Evolutionary conservation across 1,140 invertebrate species (phyloP).

Genomic region (Aphelinus atriplicis): DNA sequence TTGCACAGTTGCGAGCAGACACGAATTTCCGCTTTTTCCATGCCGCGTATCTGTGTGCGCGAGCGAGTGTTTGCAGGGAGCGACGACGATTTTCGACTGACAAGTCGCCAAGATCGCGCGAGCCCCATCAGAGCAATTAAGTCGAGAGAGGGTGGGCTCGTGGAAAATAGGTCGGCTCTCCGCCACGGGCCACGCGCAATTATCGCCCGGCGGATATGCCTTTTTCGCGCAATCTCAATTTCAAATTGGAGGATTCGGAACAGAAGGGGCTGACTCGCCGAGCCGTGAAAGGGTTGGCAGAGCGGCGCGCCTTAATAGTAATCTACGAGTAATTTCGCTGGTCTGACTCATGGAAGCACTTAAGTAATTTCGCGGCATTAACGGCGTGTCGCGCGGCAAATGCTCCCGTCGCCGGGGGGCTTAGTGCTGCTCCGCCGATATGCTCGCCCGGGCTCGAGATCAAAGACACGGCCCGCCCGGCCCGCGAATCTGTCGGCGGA

Average conservation of each 20-base stretch:
- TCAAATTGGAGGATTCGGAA: constrained; percentile 30
- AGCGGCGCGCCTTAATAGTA: constrained; percentile 19
- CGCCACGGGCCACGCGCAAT: constrained; percentile 42
- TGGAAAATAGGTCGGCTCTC: constrained; percentile 37
- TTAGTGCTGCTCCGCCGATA: no score
- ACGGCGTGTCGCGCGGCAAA: not conserved
- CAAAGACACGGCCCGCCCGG: constrained; percentile 10
- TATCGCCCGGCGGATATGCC: not conserved
- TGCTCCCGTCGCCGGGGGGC: not conserved
- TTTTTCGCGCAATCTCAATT: constrained; percentile 3
- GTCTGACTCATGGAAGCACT: constrained; percentile 6
- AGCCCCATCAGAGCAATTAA: no score
- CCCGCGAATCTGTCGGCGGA: not conserved
- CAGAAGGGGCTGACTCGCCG: not conserved
- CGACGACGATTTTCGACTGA: no score
- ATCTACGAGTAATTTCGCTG: constrained; percentile 34
- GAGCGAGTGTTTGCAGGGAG: not conserved
- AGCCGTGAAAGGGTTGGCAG: constrained; percentile 29
- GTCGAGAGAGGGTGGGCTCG: constrained; percentile 5
- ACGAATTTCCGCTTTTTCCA: no score
- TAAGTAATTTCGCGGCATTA: constrained; percentile 37
- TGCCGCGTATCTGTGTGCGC: not conserved
- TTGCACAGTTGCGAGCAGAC: no score
- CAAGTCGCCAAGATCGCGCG: no score
- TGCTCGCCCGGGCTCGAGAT: not conserved